Base-by-base conservation (phyloP, 2,888 invertebrate species). In the Carpatolechia fugitivella region DNA sequence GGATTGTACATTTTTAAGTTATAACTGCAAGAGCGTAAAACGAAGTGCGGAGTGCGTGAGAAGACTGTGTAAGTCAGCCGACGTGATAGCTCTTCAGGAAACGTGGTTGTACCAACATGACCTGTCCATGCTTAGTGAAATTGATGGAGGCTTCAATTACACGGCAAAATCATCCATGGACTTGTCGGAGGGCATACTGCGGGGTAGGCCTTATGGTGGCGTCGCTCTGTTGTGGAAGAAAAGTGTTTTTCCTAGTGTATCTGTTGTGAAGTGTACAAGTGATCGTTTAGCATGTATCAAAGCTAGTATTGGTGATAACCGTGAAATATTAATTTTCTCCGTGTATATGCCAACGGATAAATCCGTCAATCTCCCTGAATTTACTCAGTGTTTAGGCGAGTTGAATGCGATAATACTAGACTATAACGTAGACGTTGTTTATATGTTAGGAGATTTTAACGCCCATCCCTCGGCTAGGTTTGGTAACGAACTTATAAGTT, bases 321-420 rank as follows among this genome's bases (percentile, higher is more conserved):
- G 38, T 36, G 24, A 40, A 13, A 48, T 60, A 4, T 20, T 59
- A 30, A 54, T 59, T 33, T 29, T 59, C 0, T 38, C 44, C 51
- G 56, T 55, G 1, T 59, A 59, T 13, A 56, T 59, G 59, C 59
- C 57, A n/a, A 60, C 54, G 16, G 54, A 57, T 30, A 33, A 33
- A 31, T 29, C 31, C n/a, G 46, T 30, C 13, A 56, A 58, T 35
- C 13, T 48, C 10, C 18, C 41, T 5, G 52, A 47, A 1, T 57
- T 48, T 40, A 54, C 3, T 6, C 24, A 24, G 6, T 24, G 24
- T 24, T 24, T 24, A 24, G 24, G 24, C 6, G 24, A 24, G 31
- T 38, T 52, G 18, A 53, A 48, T 49, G 36, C 52, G 20, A 46
- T 52, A 14, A 40, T 54, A 48, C 36, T 55, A 35, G 10, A 13